Conservation (phyloP, 2,113 vertebrate species). For the Chrysemys picta region DNA sequence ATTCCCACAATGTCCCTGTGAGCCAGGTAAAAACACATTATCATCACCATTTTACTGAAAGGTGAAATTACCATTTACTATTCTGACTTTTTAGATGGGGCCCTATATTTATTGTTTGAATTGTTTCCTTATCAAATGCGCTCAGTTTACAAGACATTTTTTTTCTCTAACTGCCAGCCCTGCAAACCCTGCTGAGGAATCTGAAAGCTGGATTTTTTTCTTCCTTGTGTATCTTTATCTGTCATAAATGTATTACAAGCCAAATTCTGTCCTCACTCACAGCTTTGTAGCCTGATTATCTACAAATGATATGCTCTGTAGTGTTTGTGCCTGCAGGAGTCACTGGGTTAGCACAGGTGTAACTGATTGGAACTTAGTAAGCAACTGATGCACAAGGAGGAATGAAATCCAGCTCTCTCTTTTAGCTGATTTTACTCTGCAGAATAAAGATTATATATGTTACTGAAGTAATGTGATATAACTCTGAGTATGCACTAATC, state of each 20-base stretch:
- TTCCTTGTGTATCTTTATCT: background rate
- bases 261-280: background rate
- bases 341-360: background rate
- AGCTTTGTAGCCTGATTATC: background rate
- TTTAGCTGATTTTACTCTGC: background rate
- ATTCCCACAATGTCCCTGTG: background rate
- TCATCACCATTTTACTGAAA: background rate
- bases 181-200: background rate
- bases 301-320: background rate
- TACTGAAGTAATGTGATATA: background rate
- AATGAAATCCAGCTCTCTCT: background rate
- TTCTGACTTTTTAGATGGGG: background rate
- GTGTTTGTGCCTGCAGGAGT: background rate
- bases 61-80: background rate
- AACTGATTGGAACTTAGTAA: background rate
- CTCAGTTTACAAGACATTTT: background rate
- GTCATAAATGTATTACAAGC: background rate
- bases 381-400: background rate
- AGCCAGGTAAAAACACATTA: background rate
- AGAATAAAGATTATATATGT: background rate
- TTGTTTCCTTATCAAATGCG: background rate
- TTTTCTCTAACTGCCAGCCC: background rate
- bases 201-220: accelerated
- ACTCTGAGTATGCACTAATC: background rate
- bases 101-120: background rate